phyloP scores from a whole-genome alignment of 1,140 invertebrate genomes.

The Polypedilum pembai region DNA sequence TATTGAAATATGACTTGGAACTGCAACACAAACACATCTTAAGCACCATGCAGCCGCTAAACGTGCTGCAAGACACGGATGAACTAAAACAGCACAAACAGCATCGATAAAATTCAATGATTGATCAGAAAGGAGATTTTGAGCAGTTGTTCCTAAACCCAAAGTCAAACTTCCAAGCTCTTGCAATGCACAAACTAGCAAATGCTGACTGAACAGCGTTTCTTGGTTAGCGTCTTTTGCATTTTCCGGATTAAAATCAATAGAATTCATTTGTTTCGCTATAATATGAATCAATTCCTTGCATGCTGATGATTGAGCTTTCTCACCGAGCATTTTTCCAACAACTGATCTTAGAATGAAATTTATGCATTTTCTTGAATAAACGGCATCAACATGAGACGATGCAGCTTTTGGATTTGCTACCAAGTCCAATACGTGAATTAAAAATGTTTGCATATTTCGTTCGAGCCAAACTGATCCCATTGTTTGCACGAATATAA shows the following conservation, averaged over 20 bases:
- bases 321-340: conserved; percentile 90
- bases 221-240: conserved; percentile 82
- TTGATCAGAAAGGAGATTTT: conserved; percentile 78
- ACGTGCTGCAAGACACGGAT: conserved; percentile 86
- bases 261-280: conserved; percentile 89
- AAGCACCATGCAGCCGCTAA: conserved; percentile 92
- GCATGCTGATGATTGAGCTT: conserved; percentile 89
- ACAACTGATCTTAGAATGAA: conserved; percentile 89
- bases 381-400: conserved; percentile 94
- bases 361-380: conserved; percentile 93
- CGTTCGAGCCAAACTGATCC: conserved; percentile 90
- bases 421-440: conserved; percentile 86
- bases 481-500: conserved; percentile 86
- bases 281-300: conserved; percentile 91
- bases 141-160: conserved; percentile 84
- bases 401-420: conserved; percentile 88
- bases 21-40: conserved; percentile 81
- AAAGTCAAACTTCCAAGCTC: conserved; percentile 80
- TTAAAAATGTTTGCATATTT: conserved; percentile 76
- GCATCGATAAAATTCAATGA: conserved; percentile 61
- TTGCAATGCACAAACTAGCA: conserved; percentile 87
- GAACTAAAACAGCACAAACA: conserved; percentile 61
- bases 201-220: conserved; percentile 87
- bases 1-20: conserved; percentile 89
- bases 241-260: conserved; percentile 84